Evolutionary conservation across 1,140 invertebrate species (phyloP), one percentile per base, ranked within the genome.

Genomic region (Rhagoletis zephyria): DNA sequence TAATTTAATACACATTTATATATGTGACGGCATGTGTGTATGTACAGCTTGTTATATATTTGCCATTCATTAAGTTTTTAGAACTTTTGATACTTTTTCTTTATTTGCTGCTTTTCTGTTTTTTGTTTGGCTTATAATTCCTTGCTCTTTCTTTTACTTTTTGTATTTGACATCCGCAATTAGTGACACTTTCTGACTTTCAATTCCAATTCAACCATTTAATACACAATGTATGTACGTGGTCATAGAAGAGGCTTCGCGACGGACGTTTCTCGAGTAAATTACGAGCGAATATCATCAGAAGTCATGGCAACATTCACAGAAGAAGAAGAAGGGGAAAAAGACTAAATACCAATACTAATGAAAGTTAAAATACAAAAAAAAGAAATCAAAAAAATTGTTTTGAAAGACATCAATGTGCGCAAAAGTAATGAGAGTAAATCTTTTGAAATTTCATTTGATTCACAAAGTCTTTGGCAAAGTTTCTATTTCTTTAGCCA

Each of bases 181-280:
- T 81, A 81, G 48, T 81, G 74, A 81, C 74, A 81, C 74, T 81
- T 81, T 81, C 74, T 56, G 74, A 81, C 74, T 81, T 81, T 81
- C 74, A 81, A 81, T 81, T 81, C 74, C 74, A 56, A 59, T 81
- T 81, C 74, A 56, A 81, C 48, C n/a, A 81, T 81, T 81, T 81
- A 56, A n/a, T n/a, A 30, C 70, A 77, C 19, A 63, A 16, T 63
- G 30, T 30, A 30, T 63, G n/a, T 63, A 63, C 4, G n/a, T 14
- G 4, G n/a, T 63, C 61, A 63, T 4, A n/a, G 19, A 56, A 59
- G 19, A 81, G 48, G 9, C 48, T 14, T 30, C 74, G n/a, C 48
- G 45, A 56, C 74, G n/a, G 48, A 81, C 74, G 48, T n/a, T 81
- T 81, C 7, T n/a, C 16, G n/a, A 56, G 42, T n/a, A 81, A 81